phyloP scores from a whole-genome alignment of 2,888 invertebrate species.

The Lordiphosa andalusiaca region DNA sequence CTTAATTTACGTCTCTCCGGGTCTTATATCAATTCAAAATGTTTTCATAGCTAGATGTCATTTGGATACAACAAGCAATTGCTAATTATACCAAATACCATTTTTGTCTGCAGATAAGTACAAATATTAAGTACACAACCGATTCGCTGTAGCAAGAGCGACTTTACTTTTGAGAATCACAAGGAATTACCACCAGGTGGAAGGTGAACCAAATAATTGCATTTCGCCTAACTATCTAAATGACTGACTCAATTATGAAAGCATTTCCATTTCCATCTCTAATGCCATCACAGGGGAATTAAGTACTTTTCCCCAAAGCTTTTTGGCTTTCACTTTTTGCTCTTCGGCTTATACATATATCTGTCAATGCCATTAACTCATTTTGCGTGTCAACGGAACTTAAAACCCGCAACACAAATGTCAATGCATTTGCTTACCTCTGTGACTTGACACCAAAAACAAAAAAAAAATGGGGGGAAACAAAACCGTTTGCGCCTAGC shows the following conservation, averaged over 20 bases:
- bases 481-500: neutral
- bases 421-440: constrained; percentile 35
- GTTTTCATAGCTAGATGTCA: constrained; percentile 46
- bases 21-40: constrained; percentile 61
- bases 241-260: too few species aligned
- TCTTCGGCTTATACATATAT: neutral
- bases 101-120: too few species aligned
- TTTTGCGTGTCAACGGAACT: constrained; percentile 36
- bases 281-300: neutral
- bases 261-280: neutral
- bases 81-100: neutral
- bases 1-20: constrained; percentile 50
- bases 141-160: too few species aligned
- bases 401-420: constrained; percentile 29
- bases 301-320: constrained; percentile 15
- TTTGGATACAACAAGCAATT: constrained; percentile 16
- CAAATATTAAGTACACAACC: too few species aligned
- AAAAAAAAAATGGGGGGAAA: constrained; percentile 1
- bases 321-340: constrained; percentile 26
- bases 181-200: too few species aligned
- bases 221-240: too few species aligned
- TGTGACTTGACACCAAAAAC: constrained; percentile 49
- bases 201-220: too few species aligned
- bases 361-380: constrained; percentile 38
- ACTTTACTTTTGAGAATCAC: too few species aligned